Base-by-base conservation (phyloP, 1,140 invertebrate species). In the Diabrotica virgifera region DNA sequence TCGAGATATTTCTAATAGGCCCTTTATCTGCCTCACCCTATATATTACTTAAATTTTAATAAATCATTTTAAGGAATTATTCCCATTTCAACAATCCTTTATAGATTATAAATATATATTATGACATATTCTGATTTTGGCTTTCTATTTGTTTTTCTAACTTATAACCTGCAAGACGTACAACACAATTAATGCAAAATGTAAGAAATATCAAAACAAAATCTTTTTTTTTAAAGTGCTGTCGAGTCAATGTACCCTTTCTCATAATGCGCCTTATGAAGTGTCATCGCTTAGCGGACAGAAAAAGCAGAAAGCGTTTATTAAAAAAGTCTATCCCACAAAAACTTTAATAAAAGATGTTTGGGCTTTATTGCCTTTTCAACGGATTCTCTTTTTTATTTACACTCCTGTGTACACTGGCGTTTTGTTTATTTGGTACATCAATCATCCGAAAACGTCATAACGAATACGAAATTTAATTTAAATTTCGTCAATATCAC, bases 261-360 rank as follows among this genome's bases (percentile, higher is more conserved):
- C 24, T 24, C 24, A 24, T 24, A 24, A 24, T 24, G 24, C 24
- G 24, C 24, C 24, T 24, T 24, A 69, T 69, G 59, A 69, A 66
- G 64, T 69, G 70, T 71, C 24, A 24, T 24, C 64, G 67, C 53
- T 58, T 10, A 6, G 64, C 38, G 53, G 55, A 54, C 13, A 52
- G 40, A 59, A 62, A 63, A 36, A 65, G 63, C 68, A 67, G 65
- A 64, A 71, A 66, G 51, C 66, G 61, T 74, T 72, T 74, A 74
- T 74, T 74, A 74, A 72, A 72, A 72, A 74, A 71, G 65, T 66
- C 54, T 65, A 67, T 67, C 65, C 72, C 66, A 55, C 71, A 72
- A 74, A 74, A 72, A 74, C 71, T 74, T 73, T 72, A 72, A 74
- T 74, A 72, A 74, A 74, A 74, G 71, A 73, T 70, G 63, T 63